Evolutionary conservation across 1,140 invertebrate species (phyloP), one percentile per base, ranked within the genome.

Genomic region (Drosophila lini): DNA sequence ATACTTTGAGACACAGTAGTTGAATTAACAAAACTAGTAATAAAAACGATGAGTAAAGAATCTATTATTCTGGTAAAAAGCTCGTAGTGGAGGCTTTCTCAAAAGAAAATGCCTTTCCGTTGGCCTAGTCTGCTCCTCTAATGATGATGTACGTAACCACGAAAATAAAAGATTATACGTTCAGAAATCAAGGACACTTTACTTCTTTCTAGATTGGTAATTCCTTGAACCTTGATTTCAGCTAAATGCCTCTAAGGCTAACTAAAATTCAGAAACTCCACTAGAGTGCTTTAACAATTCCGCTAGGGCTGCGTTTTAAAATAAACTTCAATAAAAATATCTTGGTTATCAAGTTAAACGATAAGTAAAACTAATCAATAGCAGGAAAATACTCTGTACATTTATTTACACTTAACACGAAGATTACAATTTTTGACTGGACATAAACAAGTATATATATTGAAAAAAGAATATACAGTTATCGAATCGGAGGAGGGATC

Each of bases 1-100:
- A 92, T 92, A 92, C 91, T 92, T 92, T 92, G 91, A 91, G 85
- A 91, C 86, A 89, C 85, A 70, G 80, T 65, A 89, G 50, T 75
- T 36, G 59, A 74, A 74, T 52, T 48, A 74, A 53, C 45, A 19
- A 77, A 70, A 71, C 56, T 64, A 65, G 34, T 58, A 65, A 67
- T 45, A 38, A 41, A 78, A 68, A 57, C 41, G 34, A 22, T 32
- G 41, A 44, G 9, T 19, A 69, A 45, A 32, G 6, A 45, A 64
- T 36, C 48, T 62, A 59, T 38, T 42, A 59, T 60, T 59, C 41
- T 53, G 28, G 19, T 56, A 34, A 19, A 31, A 45, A 65, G 36
- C 50, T 34, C 28, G n/a, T 41, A 15, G 13, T 25, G 36, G 3
- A 52, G 25, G 55, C 47, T 56, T 63, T 48, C 59, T 64, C 58